Conservation (phyloP, 2,797 vertebrate species). For the Eulemur mongoz region DNA sequence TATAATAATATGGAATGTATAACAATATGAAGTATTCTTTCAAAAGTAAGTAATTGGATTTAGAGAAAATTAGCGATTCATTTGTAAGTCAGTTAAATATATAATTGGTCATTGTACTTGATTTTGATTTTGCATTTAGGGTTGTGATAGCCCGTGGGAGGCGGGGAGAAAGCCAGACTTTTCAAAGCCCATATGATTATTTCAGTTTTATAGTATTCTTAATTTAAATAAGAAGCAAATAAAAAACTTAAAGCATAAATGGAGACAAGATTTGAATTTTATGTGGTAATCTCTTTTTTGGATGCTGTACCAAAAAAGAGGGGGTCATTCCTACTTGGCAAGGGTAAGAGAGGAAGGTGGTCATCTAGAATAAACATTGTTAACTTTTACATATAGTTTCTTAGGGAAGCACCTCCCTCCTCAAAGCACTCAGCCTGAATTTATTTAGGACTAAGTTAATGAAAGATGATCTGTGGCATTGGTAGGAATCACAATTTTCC, state of each 20-base stretch:
- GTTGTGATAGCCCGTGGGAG: background rate
- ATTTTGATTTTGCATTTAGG: background rate
- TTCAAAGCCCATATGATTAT: background rate
- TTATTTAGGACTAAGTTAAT: constrained; percentile 42
- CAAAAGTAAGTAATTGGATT: constrained; percentile 2
- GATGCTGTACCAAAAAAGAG: background rate
- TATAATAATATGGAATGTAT: background rate
- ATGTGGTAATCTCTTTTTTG: background rate
- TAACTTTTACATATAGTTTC: constrained; percentile 49
- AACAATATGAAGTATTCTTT: background rate
- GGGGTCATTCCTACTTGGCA: constrained; percentile 52
- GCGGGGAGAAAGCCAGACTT: background rate
- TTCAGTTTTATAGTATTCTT: background rate
- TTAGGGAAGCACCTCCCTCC: background rate
- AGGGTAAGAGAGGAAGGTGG: constrained; percentile 63
- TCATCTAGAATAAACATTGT: constrained; percentile 66
- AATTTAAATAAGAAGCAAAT: background rate
- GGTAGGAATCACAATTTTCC: background rate
- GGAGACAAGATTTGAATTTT: constrained; percentile 33
- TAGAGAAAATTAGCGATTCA: background rate
- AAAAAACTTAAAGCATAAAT: background rate
- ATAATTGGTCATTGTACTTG: background rate
- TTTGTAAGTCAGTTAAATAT: constrained; percentile 3
- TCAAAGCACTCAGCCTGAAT: background rate
- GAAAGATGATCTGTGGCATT: background rate